phyloP scores from a whole-genome alignment of 2,888 invertebrate genomes.

The Subacronicta megacephala region DNA sequence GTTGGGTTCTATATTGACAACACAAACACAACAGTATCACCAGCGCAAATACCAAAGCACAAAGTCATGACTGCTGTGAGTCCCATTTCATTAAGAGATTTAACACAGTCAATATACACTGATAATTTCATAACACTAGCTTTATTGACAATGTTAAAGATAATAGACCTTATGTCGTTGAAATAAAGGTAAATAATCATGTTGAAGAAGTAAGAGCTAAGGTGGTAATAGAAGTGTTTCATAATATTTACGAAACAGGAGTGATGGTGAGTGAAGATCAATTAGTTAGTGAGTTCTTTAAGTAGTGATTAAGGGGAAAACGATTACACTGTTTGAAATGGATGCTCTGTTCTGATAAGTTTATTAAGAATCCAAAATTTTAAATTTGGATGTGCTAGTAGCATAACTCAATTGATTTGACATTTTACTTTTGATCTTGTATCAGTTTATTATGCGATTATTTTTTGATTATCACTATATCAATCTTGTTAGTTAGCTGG shows the following conservation, averaged over 20 bases:
- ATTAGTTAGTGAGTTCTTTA: constrained; percentile 63
- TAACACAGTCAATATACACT: constrained; percentile 67
- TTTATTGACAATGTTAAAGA: constrained; percentile 36
- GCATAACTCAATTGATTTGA: constrained; percentile 20
- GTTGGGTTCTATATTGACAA: constrained; percentile 49
- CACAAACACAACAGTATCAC: constrained; percentile 65
- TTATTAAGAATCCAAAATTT: constrained; percentile 27
- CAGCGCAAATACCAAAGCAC: constrained; percentile 67
- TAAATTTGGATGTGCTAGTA: constrained; percentile 6
- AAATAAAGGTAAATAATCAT: constrained; percentile 17
- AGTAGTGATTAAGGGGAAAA: constrained; percentile 55
- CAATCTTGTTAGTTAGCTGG: not conserved
- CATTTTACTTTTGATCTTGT: constrained; percentile 17
- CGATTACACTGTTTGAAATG: constrained; percentile 38
- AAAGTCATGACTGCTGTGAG: constrained; percentile 74
- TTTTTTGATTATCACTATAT: constrained; percentile 6
- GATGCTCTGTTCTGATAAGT: constrained; percentile 43
- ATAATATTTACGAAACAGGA: constrained; percentile 59
- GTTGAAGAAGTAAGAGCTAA: constrained; percentile 32
- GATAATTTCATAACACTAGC: constrained; percentile 63
- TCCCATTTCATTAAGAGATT: constrained; percentile 80
- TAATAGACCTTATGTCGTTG: constrained; percentile 33
- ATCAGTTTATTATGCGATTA: not conserved
- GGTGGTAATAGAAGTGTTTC: constrained; percentile 60
- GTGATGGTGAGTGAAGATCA: constrained; percentile 48